A percentile compares a stretch with the other conserved stretches of the same genome.
phyloP scores from a whole-genome alignment of 2,113 vertebrate genomes.

The Salvelinus sp. region DNA sequence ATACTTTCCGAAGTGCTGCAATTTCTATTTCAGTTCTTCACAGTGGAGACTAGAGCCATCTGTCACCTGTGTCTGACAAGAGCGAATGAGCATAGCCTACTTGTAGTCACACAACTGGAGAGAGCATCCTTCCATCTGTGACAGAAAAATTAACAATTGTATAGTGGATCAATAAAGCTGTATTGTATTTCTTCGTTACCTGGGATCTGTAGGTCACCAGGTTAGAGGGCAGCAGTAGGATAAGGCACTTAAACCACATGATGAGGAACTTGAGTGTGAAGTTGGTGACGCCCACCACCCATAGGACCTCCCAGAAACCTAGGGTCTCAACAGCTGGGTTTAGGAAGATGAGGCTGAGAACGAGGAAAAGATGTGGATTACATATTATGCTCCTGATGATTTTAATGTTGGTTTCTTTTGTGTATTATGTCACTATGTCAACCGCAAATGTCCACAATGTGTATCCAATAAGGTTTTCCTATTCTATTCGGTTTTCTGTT shows the following conservation, averaged over 20 bases:
- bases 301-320: slow-evolving; percentile 93
- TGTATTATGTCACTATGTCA: not conserved
- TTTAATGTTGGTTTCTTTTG: too few species aligned
- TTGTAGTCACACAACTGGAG: too few species aligned
- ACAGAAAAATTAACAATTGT: too few species aligned
- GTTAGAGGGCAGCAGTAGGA: slow-evolving; percentile 87
- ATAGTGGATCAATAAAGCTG: too few species aligned
- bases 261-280: slow-evolving; percentile 91
- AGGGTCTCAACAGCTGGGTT: slow-evolving; percentile 80
- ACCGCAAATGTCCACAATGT: too few species aligned
- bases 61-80: too few species aligned
- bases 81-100: too few species aligned
- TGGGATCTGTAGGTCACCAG: slow-evolving; percentile 86
- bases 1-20: too few species aligned
- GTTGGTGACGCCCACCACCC: slow-evolving; percentile 91
- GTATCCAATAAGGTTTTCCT: too few species aligned
- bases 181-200: slow-evolving; percentile 70
- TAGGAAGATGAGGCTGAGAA: slow-evolving; percentile 87
- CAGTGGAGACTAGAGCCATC: too few species aligned
- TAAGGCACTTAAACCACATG: slow-evolving; percentile 96
- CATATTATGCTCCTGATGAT: not conserved
- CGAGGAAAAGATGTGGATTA: slow-evolving; percentile 46
- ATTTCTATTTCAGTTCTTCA: too few species aligned
- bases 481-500: not conserved
- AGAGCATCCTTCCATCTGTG: too few species aligned